Evolutionary conservation across 2,113 vertebrate genomes (phyloP).

Genomic region (Spilogale gracilis): DNA sequence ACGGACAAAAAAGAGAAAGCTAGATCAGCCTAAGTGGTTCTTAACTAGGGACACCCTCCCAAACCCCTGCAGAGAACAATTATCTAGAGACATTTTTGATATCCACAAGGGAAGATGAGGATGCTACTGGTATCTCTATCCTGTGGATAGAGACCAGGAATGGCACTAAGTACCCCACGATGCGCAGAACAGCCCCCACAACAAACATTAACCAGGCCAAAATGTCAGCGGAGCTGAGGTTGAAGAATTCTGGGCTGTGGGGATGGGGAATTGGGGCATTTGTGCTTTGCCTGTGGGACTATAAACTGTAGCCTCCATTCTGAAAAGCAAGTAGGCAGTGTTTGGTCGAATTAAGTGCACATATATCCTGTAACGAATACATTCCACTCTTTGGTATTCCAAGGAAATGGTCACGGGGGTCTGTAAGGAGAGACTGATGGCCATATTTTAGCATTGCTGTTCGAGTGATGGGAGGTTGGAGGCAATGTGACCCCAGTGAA

Average conservation of each 20-base stretch:
- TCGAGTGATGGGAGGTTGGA: not conserved
- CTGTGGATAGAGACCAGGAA: not conserved
- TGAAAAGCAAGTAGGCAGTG: not conserved
- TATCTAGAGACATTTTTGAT: not conserved
- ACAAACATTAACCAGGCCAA: not conserved
- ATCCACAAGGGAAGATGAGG: not conserved
- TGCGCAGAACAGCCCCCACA: too few species aligned
- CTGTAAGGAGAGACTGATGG: not conserved
- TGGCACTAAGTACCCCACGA: not conserved
- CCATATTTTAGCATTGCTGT: not conserved
- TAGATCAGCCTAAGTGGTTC: not conserved
- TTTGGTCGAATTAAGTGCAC: not conserved
- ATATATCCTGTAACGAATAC: fast-evolving
- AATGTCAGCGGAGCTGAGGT: not conserved
- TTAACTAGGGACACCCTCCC: not conserved
- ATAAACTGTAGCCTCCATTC: too few species aligned
- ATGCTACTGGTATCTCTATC: fast-evolving
- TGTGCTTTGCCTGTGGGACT: not conserved
- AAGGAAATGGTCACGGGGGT: fast-evolving
- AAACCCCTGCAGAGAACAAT: fast-evolving
- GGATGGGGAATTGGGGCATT: fast-evolving
- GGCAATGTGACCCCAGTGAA: not conserved
- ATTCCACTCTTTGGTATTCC: fast-evolving
- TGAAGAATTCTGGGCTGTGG: not conserved
- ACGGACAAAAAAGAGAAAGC: too few species aligned